These are phyloP conservation scores for Torymus aiolomorphi DNA, from an alignment of 2,888 invertebrate genomes.

Conservation along the genomic window DNA sequence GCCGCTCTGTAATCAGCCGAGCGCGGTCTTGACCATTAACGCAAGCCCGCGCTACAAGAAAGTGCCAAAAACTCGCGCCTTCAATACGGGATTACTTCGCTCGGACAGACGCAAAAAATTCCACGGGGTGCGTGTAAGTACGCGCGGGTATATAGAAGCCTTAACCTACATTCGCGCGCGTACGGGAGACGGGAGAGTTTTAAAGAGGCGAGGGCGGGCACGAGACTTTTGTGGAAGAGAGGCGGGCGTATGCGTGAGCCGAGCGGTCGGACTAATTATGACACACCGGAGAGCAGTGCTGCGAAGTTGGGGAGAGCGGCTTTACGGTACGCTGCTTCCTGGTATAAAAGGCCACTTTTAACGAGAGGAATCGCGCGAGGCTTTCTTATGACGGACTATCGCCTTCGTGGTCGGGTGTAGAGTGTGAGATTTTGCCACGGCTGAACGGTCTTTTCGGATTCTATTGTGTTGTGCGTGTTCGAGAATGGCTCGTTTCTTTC, in stretches of 20 bases:
- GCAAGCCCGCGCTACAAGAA: slow-evolving; percentile 37
- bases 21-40: slow-evolving; percentile 63
- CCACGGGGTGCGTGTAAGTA: too few species aligned
- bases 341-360: slow-evolving; percentile 18
- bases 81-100: too few species aligned
- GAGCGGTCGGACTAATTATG: slow-evolving; percentile 31
- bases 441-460: too few species aligned
- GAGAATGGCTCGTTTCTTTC: too few species aligned
- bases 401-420: neutral
- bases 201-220: slow-evolving; percentile 18
- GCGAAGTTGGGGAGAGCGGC: slow-evolving; percentile 4
- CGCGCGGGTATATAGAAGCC: neutral
- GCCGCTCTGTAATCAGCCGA: slow-evolving; percentile 70
- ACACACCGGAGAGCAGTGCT: neutral
- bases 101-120: too few species aligned
- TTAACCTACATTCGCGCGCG: slow-evolving; percentile 24
- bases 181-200: neutral
- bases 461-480: too few species aligned
- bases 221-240: neutral
- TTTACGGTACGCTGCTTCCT: slow-evolving; percentile 11
- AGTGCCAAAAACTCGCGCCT: slow-evolving; percentile 17
- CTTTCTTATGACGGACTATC: slow-evolving; percentile 14
- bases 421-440: too few species aligned
- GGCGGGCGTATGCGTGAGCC: too few species aligned
- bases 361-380: slow-evolving; percentile 24